Evolutionary conservation across 1,140 invertebrate species (phyloP).

Genomic region (Argopecten irradians): DNA sequence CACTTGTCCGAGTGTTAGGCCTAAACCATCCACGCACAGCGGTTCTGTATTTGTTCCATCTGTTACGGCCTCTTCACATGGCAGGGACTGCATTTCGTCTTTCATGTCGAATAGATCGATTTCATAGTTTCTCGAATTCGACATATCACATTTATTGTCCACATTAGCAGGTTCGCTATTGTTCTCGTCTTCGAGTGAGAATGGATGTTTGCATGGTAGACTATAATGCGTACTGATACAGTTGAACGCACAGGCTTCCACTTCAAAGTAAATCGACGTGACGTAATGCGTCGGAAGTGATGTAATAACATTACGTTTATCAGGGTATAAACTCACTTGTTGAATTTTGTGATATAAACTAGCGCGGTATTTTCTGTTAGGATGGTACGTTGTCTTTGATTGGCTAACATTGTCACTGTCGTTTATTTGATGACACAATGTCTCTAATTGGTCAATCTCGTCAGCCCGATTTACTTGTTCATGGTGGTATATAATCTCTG

Average conservation of each 20-base stretch:
- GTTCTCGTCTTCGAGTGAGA: background rate
- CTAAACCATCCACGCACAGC: slow-evolving; percentile 60
- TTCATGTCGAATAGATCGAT: background rate
- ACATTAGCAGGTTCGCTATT: background rate
- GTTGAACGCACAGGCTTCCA: background rate
- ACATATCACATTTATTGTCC: background rate
- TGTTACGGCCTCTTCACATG: background rate
- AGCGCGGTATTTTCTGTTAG: background rate
- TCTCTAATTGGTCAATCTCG: background rate
- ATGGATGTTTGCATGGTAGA: background rate
- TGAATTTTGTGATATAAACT: background rate
- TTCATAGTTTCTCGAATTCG: background rate
- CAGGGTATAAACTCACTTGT: background rate
- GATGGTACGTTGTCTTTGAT: background rate
- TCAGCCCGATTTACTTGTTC: background rate
- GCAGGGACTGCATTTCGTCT: background rate
- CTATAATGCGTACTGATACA: background rate
- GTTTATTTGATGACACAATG: background rate
- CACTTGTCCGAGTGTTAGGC: slow-evolving; percentile 63
- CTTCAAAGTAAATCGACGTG: background rate
- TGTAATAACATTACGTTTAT: background rate
- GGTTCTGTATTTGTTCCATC: background rate
- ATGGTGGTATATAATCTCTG: background rate
- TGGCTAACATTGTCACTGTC: background rate
- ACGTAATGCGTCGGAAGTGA: background rate